Evolutionary conservation across 2,113 vertebrate genomes (phyloP).

Genomic region (Plecotus auritus): DNA sequence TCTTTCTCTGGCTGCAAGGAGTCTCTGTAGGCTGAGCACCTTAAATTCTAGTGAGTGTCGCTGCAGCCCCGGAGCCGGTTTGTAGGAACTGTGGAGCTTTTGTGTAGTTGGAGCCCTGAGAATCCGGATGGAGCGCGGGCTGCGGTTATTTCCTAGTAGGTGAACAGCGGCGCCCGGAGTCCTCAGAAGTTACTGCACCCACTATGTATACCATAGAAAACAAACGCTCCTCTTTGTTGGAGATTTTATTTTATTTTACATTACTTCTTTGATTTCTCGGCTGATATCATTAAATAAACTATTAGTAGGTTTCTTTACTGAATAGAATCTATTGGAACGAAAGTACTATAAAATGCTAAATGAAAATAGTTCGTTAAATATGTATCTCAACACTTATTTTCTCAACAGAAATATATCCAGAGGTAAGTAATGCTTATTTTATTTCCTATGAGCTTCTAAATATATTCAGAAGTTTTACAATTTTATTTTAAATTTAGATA

Average conservation of each 20-base stretch:
- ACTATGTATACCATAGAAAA: background rate
- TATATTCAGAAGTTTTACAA: background rate
- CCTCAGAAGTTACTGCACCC: conserved; percentile 67
- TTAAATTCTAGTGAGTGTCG: conserved; percentile 22
- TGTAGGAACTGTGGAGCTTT: conserved; percentile 18
- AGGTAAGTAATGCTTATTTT: background rate
- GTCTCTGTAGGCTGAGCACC: background rate
- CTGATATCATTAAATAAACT: background rate
- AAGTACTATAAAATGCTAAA: background rate
- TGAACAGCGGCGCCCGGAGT: conserved; percentile 77
- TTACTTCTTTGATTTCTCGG: background rate
- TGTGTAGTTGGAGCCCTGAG: conserved; percentile 14
- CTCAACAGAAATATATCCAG: background rate
- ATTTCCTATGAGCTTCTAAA: background rate
- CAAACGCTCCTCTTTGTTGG: background rate
- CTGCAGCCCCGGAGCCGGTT: background rate
- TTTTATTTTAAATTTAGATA: conserved; percentile 2
- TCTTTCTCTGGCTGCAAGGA: background rate
- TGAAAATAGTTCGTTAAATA: background rate
- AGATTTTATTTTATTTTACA: conserved; percentile 29
- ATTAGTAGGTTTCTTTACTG: conserved; percentile 6
- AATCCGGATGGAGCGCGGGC: background rate
- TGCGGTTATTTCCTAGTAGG: conserved; percentile 14
- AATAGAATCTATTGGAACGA: background rate
- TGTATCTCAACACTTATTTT: conserved; percentile 19